Percentiles rank a stretch among this genome's conserved stretches.
Evolutionary conservation across 2,888 invertebrate species (phyloP).

Genomic region (Camponotus fellah): DNA sequence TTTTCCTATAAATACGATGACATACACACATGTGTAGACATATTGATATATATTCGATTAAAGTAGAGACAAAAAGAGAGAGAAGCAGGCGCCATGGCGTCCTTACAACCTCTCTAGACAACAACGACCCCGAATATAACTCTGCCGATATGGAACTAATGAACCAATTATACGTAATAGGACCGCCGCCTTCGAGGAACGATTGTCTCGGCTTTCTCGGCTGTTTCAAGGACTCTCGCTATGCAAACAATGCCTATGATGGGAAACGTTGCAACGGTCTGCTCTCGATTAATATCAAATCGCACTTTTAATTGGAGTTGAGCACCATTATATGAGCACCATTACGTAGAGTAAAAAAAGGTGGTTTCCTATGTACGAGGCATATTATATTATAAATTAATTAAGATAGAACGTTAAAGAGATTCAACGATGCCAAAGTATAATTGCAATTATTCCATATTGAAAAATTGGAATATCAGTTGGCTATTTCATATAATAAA

Average conservation of each 20-base stretch:
- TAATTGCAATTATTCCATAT: background rate
- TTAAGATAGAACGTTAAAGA: background rate
- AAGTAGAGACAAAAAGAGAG: conserved; percentile 67
- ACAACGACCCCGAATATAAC: conserved; percentile 77
- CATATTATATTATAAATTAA: conserved; percentile 7
- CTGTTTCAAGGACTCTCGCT: conserved; percentile 66
- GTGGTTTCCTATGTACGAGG: background rate
- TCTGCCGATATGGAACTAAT: conserved; percentile 75
- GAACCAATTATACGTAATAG: conserved; percentile 80
- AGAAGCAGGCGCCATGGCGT: conserved; percentile 71
- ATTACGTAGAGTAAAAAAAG: background rate
- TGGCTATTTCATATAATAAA: background rate
- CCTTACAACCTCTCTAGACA: conserved; percentile 72
- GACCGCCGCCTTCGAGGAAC: conserved; percentile 72
- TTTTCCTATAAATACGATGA: background rate
- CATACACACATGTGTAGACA: background rate
- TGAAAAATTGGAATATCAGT: background rate
- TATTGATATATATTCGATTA: conserved; percentile 67
- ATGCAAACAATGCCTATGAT: conserved; percentile 68
- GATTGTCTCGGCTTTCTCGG: conserved; percentile 71
- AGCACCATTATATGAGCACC: background rate
- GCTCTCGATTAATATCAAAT: conserved; percentile 55
- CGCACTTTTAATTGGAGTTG: conserved; percentile 48
- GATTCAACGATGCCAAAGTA: background rate
- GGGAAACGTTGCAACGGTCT: conserved; percentile 52